Evolutionary conservation across 2,113 vertebrate species (phyloP).

Genomic region (Pseudorhombus dupliciocellatus): DNA sequence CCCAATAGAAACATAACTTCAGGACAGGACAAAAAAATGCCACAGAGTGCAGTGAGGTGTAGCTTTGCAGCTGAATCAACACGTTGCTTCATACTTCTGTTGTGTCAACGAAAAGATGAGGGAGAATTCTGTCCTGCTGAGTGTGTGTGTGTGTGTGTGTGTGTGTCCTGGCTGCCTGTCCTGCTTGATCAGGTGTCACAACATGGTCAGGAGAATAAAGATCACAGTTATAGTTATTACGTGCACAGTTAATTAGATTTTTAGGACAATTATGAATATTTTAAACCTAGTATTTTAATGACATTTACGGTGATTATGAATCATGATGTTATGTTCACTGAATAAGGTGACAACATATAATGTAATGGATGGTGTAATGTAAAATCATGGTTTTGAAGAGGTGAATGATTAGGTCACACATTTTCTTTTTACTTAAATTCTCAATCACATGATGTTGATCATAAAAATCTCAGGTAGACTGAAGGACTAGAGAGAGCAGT

Average conservation of each 20-base stretch:
- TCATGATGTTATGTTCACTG: too few relatives aligned
- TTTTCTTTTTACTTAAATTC: not conserved
- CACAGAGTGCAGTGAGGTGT: constrained; percentile 32
- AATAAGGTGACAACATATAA: too few relatives aligned
- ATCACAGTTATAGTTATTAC: not conserved
- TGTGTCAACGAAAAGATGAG: constrained; percentile 54
- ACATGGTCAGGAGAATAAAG: constrained; percentile 20
- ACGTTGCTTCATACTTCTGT: constrained; percentile 56
- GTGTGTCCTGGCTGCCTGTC: constrained; percentile 31
- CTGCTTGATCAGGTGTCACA: constrained; percentile 59
- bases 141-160: constrained; percentile 22
- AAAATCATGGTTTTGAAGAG: not conserved
- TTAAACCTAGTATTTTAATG: not conserved
- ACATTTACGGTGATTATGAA: too few relatives aligned
- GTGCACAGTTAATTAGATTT: not conserved
- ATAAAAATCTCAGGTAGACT: too few relatives aligned
- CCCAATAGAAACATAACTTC: not conserved
- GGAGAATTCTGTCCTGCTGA: constrained; percentile 64
- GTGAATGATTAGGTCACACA: not conserved
- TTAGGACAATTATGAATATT: not conserved
- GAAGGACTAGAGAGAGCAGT: too few relatives aligned
- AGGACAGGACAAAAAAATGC: constrained; percentile 22
- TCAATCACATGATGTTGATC: not conserved
- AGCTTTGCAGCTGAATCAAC: constrained; percentile 73
- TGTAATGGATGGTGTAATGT: not conserved